phyloP scores from a whole-genome alignment of 2,888 invertebrate genomes.

The Hedychridium roseum region DNA sequence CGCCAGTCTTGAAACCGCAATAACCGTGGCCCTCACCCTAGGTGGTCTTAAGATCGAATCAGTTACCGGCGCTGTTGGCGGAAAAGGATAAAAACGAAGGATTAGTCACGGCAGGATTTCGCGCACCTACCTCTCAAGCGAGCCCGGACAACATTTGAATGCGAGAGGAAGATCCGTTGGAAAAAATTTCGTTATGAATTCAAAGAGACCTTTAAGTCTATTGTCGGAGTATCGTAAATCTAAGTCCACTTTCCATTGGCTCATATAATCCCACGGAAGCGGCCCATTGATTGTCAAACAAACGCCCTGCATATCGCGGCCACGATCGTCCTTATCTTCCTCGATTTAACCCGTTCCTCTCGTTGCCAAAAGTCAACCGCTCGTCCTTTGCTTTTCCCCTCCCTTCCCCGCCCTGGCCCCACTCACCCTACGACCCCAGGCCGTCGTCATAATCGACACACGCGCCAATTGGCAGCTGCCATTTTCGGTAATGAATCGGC shows the following conservation, averaged over 20 bases:
- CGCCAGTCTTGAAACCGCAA: too few relatives aligned
- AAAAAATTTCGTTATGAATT: neutral
- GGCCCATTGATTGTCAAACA: conserved; percentile 16
- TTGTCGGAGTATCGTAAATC: neutral
- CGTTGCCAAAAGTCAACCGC: too few relatives aligned
- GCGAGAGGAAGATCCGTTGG: neutral
- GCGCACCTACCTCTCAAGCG: too few relatives aligned
- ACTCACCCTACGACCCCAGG: too few relatives aligned
- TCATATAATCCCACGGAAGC: conserved; percentile 19
- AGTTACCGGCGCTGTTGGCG: too few relatives aligned
- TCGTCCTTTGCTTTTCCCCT: too few relatives aligned
- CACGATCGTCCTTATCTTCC: neutral
- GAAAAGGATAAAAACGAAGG: too few relatives aligned
- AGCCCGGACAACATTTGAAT: conserved; percentile 8
- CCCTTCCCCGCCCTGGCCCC: too few relatives aligned
- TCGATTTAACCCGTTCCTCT: neutral
- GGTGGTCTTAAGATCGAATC: too few relatives aligned
- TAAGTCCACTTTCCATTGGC: neutral
- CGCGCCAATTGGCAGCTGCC: conserved; percentile 42
- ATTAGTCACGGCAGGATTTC: too few relatives aligned
- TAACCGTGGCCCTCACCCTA: too few relatives aligned
- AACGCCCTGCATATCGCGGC: conserved; percentile 10
- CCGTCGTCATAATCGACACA: too few relatives aligned
- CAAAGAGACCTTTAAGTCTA: neutral
- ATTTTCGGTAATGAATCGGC: conserved; percentile 42